Evolutionary conservation across 2,797 vertebrate genomes (phyloP), one percentile per base, ranked within the genome.

Genomic region (Emys orbicularis): DNA sequence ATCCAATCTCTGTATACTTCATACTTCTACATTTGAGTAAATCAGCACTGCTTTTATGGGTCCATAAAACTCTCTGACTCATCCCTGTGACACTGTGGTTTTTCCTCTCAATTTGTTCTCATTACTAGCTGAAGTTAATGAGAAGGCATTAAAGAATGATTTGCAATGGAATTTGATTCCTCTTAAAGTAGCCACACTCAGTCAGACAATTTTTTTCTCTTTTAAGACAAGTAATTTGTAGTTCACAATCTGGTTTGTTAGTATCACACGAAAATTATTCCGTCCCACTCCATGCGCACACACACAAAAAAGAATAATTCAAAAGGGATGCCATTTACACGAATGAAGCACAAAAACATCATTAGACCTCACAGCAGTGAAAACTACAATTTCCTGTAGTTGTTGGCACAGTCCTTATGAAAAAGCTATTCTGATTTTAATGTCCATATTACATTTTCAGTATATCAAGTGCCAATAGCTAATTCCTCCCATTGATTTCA

Each of bases 21-120:
- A 96, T 91, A 94, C 92, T 95, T 97, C 86, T 92, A 93, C 93
- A 93, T 98, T 94, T 96, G 97, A 98, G 98, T 98, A 98, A 98
- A 98, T 98, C 98, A 98, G 97, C 86, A 94, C 88, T 95, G 96
- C 96, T 97, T 98, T 98, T 98, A 98, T 97, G 95, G 96, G 94
- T 97, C 96, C 98, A 98, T 98, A 98, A 98, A 98, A 97, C 94
- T 98, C 96, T 95, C 94, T 97, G 97, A 98, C 97, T 98, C 98
- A 97, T 98, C 96, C 96, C 94, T 94, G 92, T 97, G 97, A 98
- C 96, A 97, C 74, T 92, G 92, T 5, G 77, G 92, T 98, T 97
- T 97, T 97, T 97, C 91, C 96, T 94, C 97, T 98, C 98, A 97
- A 98, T 98, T 98, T 98, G 98, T 98, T 97, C 98, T 98, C 98